Percentiles rank a stretch among this genome's conserved stretches.
Evolutionary conservation across 2,888 invertebrate genomes (phyloP).

Genomic region (Cerastoderma edule): DNA sequence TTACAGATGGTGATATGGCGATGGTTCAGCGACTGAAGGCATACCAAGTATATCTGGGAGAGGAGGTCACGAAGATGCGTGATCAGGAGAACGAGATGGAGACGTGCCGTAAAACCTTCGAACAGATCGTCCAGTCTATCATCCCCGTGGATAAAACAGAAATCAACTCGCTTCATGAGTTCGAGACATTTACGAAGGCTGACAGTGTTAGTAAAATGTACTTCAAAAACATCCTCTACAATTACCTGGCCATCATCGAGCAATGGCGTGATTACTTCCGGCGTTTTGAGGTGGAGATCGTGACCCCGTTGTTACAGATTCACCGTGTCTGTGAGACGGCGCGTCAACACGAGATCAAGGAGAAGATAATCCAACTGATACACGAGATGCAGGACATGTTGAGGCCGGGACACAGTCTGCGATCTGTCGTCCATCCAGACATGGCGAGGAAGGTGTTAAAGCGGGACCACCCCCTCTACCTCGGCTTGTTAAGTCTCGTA

Average conservation of each 20-base stretch:
- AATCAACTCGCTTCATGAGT: slow-evolving; percentile 67
- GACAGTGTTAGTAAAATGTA: slow-evolving; percentile 61
- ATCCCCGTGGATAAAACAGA: slow-evolving; percentile 60
- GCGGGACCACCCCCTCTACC: slow-evolving; percentile 71
- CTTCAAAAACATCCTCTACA: slow-evolving; percentile 61
- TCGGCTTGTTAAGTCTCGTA: slow-evolving; percentile 73
- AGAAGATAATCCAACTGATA: slow-evolving; percentile 58
- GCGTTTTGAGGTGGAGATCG: slow-evolving; percentile 63
- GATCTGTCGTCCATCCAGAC: slow-evolving; percentile 61
- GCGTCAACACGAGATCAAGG: slow-evolving; percentile 70
- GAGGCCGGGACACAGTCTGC: slow-evolving; percentile 63
- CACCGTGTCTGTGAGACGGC: slow-evolving; percentile 72
- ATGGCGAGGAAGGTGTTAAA: slow-evolving; percentile 68
- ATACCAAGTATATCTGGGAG: slow-evolving; percentile 65
- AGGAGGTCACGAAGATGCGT: slow-evolving; percentile 59
- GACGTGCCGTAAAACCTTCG: slow-evolving; percentile 70
- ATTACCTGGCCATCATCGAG: slow-evolving; percentile 62
- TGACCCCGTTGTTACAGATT: slow-evolving; percentile 71
- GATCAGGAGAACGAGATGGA: slow-evolving; percentile 74
- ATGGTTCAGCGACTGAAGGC: slow-evolving; percentile 62
- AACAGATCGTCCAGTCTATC: slow-evolving; percentile 65
- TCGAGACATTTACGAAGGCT: slow-evolving; percentile 63
- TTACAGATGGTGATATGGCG: slow-evolving; percentile 66
- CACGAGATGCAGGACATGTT: slow-evolving; percentile 63
- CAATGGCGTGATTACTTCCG: slow-evolving; percentile 52